phyloP scores from a whole-genome alignment of 2,797 vertebrate species.

The Myiotriccus ornatus region DNA sequence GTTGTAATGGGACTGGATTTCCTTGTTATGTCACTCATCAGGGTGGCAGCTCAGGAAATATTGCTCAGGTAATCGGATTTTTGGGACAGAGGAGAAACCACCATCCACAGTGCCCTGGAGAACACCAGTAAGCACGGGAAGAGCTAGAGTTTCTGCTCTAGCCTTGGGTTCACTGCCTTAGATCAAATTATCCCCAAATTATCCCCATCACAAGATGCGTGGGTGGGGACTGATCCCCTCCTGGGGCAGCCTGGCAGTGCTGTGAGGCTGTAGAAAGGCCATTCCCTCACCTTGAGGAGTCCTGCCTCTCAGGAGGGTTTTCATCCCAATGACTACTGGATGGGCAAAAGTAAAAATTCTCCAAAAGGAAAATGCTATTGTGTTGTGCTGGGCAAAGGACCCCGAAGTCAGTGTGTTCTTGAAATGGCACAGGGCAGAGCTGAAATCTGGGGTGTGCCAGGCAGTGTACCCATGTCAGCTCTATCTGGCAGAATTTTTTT shows the following conservation, averaged over 20 bases:
- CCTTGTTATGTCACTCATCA: neutral
- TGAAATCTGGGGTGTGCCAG: neutral
- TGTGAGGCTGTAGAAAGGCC: neutral
- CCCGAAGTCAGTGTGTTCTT: neutral
- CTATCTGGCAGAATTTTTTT: neutral
- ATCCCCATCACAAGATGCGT: neutral
- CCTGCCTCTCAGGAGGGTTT: neutral
- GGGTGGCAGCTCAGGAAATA: neutral
- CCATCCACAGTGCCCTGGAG: neutral
- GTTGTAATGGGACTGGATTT: neutral
- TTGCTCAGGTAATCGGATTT: neutral
- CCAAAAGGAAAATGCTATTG: neutral
- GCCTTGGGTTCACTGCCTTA: neutral
- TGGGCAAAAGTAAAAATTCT: neutral
- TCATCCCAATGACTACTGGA: neutral
- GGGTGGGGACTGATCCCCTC: neutral
- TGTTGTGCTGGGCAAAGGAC: neutral
- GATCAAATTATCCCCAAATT: neutral
- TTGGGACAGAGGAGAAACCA: neutral
- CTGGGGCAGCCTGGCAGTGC: accelerated
- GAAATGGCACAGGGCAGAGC: neutral
- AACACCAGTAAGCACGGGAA: neutral
- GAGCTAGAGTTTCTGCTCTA: neutral
- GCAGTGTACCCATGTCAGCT: neutral
- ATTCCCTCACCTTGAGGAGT: accelerated